phyloP scores from a whole-genome alignment of 2,888 invertebrate genomes.

The Parapristionchus giblindavisi region DNA sequence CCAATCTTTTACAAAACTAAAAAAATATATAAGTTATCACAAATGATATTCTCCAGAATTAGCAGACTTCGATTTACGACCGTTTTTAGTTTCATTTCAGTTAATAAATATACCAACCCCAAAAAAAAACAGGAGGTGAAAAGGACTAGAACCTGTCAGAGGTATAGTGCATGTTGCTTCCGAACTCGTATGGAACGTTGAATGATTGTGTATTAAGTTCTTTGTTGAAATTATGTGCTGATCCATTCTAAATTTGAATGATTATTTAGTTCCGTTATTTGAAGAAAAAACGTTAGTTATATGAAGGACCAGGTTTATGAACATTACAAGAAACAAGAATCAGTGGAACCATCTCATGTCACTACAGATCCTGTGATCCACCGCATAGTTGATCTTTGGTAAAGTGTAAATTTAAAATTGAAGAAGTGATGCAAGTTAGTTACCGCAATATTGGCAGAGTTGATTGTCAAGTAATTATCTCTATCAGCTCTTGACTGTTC shows the following conservation, averaged over 20 bases:
- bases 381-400: too few relatives aligned
- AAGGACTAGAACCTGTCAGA: slow-evolving; percentile 16
- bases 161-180: slow-evolving; percentile 31
- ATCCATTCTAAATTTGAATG: too few relatives aligned
- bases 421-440: neutral
- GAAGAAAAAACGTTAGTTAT: neutral
- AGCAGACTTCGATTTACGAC: too few relatives aligned
- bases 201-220: neutral
- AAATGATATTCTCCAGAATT: neutral
- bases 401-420: too few relatives aligned
- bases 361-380: too few relatives aligned
- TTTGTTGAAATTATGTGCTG: slow-evolving; percentile 24
- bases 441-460: slow-evolving; percentile 11
- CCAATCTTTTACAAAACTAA: slow-evolving; percentile 11
- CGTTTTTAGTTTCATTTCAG: neutral
- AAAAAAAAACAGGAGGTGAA: too few relatives aligned
- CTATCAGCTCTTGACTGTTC: slow-evolving; percentile 20
- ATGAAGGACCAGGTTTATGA: too few relatives aligned
- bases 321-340: too few relatives aligned
- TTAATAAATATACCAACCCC: neutral
- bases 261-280: neutral
- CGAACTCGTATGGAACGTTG: slow-evolving; percentile 13
- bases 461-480: slow-evolving; percentile 13
- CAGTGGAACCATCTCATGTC: too few relatives aligned
- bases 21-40: neutral